A percentile compares a stretch with the other conserved stretches of the same genome.
phyloP scores from a whole-genome alignment of 1,140 invertebrate genomes.

The Heliothis virescens region DNA sequence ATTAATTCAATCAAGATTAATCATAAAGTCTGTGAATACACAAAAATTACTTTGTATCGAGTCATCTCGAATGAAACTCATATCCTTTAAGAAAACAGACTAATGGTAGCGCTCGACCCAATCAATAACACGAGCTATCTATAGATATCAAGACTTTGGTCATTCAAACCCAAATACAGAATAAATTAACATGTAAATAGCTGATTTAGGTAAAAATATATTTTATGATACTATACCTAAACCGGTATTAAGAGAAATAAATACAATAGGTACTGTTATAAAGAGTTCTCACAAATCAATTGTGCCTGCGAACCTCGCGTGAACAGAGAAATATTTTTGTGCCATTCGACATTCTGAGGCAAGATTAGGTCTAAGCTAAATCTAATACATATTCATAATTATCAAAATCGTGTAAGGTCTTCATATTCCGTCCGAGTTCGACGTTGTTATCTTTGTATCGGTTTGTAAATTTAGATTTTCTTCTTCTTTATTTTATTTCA shows the following conservation, averaged over 20 bases:
- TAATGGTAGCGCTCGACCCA: background rate
- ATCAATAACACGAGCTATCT: constrained; percentile 27
- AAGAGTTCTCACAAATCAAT: constrained; percentile 33
- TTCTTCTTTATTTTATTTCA: background rate
- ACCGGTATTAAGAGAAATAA: constrained; percentile 14
- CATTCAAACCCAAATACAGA: constrained; percentile 22
- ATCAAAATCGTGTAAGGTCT: constrained; percentile 37
- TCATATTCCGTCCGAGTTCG: constrained; percentile 37
- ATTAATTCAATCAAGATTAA: too few relatives aligned
- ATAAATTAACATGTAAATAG: constrained; percentile 29
- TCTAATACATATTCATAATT: constrained; percentile 28
- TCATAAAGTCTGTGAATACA: too few relatives aligned
- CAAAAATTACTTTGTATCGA: too few relatives aligned
- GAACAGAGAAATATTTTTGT: constrained; percentile 19
- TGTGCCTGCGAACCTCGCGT: constrained; percentile 29
- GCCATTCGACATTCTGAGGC: constrained; percentile 27
- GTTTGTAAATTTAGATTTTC: background rate
- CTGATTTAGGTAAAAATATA: constrained; percentile 37
- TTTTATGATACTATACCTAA: constrained; percentile 37
- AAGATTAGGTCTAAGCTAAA: constrained; percentile 19
- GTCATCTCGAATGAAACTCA: background rate
- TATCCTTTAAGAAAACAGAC: background rate
- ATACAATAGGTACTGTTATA: constrained; percentile 23
- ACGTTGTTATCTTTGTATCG: constrained; percentile 11
- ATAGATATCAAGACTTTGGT: constrained; percentile 22